phyloP scores from a whole-genome alignment of 1,140 invertebrate genomes.

The Aphelenchoides fujianensis region DNA sequence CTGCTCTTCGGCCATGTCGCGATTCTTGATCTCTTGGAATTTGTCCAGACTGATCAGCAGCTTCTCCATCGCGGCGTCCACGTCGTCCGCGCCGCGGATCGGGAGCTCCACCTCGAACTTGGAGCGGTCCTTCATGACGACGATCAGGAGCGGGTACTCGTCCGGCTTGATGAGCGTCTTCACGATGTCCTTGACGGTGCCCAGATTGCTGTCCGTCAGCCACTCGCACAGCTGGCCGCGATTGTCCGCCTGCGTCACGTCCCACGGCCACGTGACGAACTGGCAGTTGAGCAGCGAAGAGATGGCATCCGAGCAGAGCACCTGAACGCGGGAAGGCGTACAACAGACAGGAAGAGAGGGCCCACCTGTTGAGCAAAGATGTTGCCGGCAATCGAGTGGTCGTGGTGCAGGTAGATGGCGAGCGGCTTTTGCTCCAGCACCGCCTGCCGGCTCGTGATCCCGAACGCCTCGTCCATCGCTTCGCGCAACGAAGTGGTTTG shows the following conservation, averaged over 20 bases:
- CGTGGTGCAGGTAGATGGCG: constrained; percentile 45
- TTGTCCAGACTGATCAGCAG: constrained; percentile 35
- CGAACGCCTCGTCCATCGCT: constrained; percentile 40
- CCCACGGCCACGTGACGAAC: constrained; percentile 48
- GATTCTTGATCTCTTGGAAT: constrained; percentile 36
- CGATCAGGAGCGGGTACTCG: constrained; percentile 39
- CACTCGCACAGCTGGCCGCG: constrained; percentile 32
- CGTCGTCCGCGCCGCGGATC: constrained; percentile 28
- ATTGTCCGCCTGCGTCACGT: constrained; percentile 37
- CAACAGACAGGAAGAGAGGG: not conserved
- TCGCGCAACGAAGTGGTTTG: constrained; percentile 26
- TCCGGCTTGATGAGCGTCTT: constrained; percentile 11
- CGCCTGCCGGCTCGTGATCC: constrained; percentile 3
- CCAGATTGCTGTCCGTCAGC: constrained; percentile 21
- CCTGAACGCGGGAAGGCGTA: constrained; percentile 32
- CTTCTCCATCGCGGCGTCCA: constrained; percentile 32
- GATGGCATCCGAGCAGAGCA: constrained; percentile 37
- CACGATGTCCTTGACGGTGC: constrained; percentile 16
- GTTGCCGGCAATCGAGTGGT: constrained; percentile 39
- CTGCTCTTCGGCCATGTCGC: constrained; percentile 31
- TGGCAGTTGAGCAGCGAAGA: constrained; percentile 39
- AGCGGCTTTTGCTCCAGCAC: constrained; percentile 38
- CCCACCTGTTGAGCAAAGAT: constrained; percentile 47
- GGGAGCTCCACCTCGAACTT: constrained; percentile 2
- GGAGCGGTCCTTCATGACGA: constrained; percentile 41